These are phyloP conservation scores for Leptinotarsa peninsularis DNA, from an alignment of 2,888 invertebrate genomes.

Conservation along the genomic window DNA sequence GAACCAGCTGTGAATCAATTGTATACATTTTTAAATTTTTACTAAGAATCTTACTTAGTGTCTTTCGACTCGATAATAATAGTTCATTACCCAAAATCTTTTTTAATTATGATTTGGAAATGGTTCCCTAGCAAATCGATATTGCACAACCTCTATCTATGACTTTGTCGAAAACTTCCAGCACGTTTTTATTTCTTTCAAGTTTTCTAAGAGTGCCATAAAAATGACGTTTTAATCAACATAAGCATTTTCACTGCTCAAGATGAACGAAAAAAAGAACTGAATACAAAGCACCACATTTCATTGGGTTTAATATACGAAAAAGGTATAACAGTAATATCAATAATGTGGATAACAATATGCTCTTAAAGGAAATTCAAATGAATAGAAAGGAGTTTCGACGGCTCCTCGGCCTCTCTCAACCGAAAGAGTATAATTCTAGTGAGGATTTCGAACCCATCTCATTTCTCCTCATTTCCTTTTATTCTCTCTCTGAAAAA, in stretches of 20 bases:
- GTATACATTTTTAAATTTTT: no score
- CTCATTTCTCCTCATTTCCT: background rate
- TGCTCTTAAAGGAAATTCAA: background rate
- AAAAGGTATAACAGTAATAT: conserved; percentile 22
- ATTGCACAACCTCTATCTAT: no score
- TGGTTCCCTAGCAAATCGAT: no score
- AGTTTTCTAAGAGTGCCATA: background rate
- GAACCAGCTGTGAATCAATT: no score
- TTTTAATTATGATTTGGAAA: no score
- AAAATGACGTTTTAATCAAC: conserved; percentile 13
- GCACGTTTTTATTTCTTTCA: background rate
- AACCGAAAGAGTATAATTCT: conserved; percentile 5
- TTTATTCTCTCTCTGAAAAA: conserved; percentile 1
- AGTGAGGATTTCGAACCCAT: conserved; percentile 7
- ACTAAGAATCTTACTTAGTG: no score
- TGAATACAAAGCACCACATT: conserved; percentile 24
- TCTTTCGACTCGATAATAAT: no score
- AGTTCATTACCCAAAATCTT: no score
- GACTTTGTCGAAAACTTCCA: no score
- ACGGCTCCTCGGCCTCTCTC: background rate
- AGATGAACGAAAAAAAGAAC: conserved; percentile 7
- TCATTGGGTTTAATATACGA: conserved; percentile 15
- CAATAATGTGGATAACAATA: conserved; percentile 12
- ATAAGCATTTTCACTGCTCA: conserved; percentile 11
- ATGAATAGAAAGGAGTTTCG: conserved; percentile 6